A percentile compares a stretch with the other conserved stretches of the same genome.
These are phyloP conservation scores for Actenoides lindsayi DNA, from an alignment of 2,113 vertebrate genomes.

Conservation along the genomic window DNA sequence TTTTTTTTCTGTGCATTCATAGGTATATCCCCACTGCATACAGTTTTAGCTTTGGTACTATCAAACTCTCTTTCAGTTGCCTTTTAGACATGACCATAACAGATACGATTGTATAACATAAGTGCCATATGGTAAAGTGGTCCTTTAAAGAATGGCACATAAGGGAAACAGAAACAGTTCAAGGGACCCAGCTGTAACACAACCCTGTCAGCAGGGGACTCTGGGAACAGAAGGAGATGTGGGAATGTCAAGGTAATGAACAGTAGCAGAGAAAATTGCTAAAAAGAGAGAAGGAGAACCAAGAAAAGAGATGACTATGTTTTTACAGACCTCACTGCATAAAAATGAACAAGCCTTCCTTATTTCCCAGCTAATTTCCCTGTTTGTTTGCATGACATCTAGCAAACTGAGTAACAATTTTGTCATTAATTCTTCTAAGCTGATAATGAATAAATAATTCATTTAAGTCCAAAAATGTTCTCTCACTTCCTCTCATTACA, in stretches of 20 bases:
- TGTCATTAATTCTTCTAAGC: background rate
- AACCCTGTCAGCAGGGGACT: fast-evolving
- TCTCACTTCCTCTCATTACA: background rate
- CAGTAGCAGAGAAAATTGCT: background rate
- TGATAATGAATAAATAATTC: background rate
- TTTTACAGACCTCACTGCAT: background rate
- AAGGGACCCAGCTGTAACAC: background rate
- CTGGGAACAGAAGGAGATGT: background rate
- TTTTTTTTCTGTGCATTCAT: background rate
- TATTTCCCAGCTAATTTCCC: background rate
- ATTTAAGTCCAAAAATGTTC: background rate
- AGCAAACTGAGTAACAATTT: background rate
- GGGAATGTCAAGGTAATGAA: background rate
- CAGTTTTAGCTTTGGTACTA: background rate
- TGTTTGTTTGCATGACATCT: background rate
- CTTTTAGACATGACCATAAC: background rate
- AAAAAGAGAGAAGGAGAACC: background rate
- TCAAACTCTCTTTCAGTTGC: background rate
- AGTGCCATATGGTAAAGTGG: background rate
- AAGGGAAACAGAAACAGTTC: background rate
- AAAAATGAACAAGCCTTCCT: background rate
- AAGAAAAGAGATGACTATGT: background rate
- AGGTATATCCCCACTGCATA: background rate
- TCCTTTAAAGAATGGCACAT: background rate
- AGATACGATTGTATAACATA: background rate